These are phyloP conservation scores for Channa argus DNA, from an alignment of 2,113 vertebrate species.

Conservation along the genomic window DNA sequence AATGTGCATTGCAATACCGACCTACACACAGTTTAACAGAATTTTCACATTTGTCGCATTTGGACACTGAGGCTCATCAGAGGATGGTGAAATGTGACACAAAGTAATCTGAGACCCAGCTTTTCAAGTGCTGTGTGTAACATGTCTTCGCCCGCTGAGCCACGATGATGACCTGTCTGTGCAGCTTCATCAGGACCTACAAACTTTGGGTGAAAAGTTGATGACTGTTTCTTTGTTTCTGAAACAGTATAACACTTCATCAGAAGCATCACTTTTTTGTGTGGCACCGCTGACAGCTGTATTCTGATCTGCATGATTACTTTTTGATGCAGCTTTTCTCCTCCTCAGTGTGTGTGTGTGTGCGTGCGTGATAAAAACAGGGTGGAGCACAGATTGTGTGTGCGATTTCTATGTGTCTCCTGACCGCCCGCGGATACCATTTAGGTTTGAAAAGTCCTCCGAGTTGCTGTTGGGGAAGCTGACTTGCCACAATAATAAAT, in stretches of 20 bases:
- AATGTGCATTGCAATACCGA: background rate
- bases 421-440: conserved; percentile 79
- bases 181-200: conserved; percentile 36
- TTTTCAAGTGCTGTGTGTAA: conserved; percentile 12
- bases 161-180: conserved; percentile 16
- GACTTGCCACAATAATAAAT: conserved; percentile 85
- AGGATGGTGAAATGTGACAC: background rate
- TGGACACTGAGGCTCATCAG: too few species aligned
- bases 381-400: background rate
- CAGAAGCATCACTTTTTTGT: conserved; percentile 69
- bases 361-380: conserved; percentile 20
- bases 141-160: conserved; percentile 25
- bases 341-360: conserved; percentile 39
- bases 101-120: conserved; percentile 3
- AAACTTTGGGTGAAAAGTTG: conserved; percentile 69
- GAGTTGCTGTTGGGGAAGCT: conserved; percentile 82
- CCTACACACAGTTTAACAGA: background rate
- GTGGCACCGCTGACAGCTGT: conserved; percentile 70
- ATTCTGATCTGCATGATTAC: conserved; percentile 81
- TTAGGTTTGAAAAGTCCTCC: conserved; percentile 79
- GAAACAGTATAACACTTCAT: conserved; percentile 63
- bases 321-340: conserved; percentile 73
- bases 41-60: background rate
- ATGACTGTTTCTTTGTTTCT: conserved; percentile 46
- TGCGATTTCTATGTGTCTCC: conserved; percentile 68